phyloP scores from a whole-genome alignment of 2,888 invertebrate species.

The Lucinisca nassula region DNA sequence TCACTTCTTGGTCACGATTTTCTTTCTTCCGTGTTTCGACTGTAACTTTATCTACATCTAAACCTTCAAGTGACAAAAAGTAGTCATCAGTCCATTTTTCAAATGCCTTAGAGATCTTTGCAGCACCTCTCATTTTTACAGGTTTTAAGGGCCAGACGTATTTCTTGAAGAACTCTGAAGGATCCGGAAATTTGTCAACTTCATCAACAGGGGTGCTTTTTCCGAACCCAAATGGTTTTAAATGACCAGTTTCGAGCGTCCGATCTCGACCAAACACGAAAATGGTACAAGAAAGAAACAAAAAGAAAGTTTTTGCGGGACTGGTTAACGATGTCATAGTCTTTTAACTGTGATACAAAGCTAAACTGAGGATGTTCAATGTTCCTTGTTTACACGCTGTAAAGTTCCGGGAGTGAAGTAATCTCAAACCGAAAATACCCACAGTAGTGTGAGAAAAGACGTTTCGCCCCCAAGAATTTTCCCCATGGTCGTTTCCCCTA shows the following conservation, averaged over 20 bases:
- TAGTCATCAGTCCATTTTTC: constrained; percentile 85
- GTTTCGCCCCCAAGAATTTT: too few species aligned
- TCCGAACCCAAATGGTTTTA: constrained; percentile 83
- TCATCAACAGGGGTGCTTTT: constrained; percentile 75
- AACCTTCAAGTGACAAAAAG: constrained; percentile 77
- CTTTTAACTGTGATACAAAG: too few species aligned
- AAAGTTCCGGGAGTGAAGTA: neutral
- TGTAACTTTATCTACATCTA: constrained; percentile 73
- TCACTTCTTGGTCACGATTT: constrained; percentile 77
- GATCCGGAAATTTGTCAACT: constrained; percentile 77
- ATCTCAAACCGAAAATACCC: constrained; percentile 1
- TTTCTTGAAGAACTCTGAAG: constrained; percentile 79
- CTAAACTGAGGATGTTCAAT: neutral
- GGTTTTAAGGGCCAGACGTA: constrained; percentile 80
- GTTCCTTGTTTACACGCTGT: neutral
- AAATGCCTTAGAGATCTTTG: constrained; percentile 80
- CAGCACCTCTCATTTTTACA: constrained; percentile 83
- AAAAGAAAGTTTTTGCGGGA: neutral
- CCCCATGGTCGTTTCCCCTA: too few species aligned
- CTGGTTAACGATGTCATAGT: too few species aligned
- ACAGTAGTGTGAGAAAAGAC: too few species aligned
- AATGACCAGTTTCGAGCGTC: constrained; percentile 77
- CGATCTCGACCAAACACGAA: constrained; percentile 46
- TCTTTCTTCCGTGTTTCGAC: constrained; percentile 87
- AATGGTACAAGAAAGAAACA: neutral